These are phyloP conservation scores for Accipiter cooperii DNA, from an alignment of 2,113 vertebrate genomes.

Conservation along the genomic window DNA sequence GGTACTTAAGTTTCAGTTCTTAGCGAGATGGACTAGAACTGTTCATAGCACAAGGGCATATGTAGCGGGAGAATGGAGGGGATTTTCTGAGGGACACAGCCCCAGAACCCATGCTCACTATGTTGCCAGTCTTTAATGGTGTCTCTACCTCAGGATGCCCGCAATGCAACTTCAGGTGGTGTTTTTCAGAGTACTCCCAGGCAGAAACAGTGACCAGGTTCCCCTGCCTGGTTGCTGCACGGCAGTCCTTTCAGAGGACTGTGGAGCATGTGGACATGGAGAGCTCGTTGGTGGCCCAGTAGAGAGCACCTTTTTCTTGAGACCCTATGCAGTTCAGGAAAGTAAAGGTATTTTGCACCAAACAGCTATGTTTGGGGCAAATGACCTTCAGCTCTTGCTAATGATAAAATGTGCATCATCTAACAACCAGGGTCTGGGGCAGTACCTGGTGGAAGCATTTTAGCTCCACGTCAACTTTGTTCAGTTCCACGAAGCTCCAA, in stretches of 20 bases:
- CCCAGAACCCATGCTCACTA: background rate
- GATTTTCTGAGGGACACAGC: background rate
- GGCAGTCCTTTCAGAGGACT: background rate
- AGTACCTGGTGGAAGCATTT: background rate
- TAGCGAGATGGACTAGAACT: background rate
- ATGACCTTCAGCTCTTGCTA: background rate
- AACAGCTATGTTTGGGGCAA: background rate
- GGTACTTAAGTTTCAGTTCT: background rate
- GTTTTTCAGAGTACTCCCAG: background rate
- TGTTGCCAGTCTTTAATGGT: background rate
- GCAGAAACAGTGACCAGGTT: background rate
- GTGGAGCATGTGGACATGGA: background rate
- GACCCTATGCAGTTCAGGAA: background rate
- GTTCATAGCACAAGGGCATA: background rate
- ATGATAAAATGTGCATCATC: background rate
- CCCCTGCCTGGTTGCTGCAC: background rate
- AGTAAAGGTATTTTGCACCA: background rate
- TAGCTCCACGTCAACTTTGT: background rate
- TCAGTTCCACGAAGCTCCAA: background rate
- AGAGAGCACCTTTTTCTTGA: background rate
- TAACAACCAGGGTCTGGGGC: background rate
- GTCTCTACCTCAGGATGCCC: background rate
- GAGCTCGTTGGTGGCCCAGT: rapidly evolving
- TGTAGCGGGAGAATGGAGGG: background rate
- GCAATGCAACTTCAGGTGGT: background rate